Evolutionary conservation across 2,888 invertebrate genomes (phyloP), one percentile per base, ranked within the genome.

Genomic region (Chloromyia formosa): DNA sequence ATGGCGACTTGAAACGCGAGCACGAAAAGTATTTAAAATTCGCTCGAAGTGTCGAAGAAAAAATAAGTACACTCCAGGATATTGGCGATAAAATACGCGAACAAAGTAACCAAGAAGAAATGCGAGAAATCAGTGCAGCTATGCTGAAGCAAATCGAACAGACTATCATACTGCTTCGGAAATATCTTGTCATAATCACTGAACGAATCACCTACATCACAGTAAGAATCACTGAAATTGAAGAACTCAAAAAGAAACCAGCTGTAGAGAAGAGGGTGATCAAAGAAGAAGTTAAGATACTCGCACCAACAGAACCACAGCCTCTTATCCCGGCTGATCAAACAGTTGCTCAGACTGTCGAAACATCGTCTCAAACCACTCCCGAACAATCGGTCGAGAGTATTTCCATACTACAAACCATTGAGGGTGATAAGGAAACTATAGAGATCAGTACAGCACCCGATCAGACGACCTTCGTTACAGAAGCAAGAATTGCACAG

Each of bases 381-480:
- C 83, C 84, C 75, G 87, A 87, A 40, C 80, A 82, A 23, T 88
- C 88, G 53, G 87, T 87, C 35, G 91, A 92, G 84, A 90, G 88
- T 75, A 91, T 93, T 78, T 88, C 89, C 81, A 90, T 93, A 0
- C 88, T 87, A 9, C 91, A 92, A 82, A 90, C 87, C 14, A 83
- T 88, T 75, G 88, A 88, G 73, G 90, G 88, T 76, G 90, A 90
- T 1, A 89, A 90, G 79, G 92, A 92, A 84, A 91, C 90, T 0
- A 92, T 93, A 78, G 90, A 92, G 85, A 91, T 92, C 76, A 90
- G 90, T 14, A 91, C 91, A 74, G 88, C 88, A 78, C 89, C 90
- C 3, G 86, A 89, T 73, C 81, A 86, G 35, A 90, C 91, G 75
- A 86, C 92, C 45, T 84, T 90, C 40, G 90, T 94, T 9, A 93